phyloP scores from a whole-genome alignment of 2,113 vertebrate genomes.

The Sinocyclocheilus anophthalmus region DNA sequence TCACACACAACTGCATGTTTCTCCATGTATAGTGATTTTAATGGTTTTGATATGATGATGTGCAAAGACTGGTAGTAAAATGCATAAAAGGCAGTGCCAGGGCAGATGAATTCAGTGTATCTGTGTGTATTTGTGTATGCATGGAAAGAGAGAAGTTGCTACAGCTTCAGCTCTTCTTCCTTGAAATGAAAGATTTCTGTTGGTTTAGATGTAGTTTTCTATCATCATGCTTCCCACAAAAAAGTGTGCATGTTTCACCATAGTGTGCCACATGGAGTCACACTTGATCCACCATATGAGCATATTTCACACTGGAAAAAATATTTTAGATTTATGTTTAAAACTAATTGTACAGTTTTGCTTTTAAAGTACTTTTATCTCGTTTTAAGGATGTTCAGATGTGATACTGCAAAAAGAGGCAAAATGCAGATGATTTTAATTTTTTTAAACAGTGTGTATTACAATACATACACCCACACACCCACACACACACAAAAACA shows the following conservation, averaged over 20 bases:
- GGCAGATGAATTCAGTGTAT: not conserved
- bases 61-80: not conserved
- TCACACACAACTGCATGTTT: not conserved
- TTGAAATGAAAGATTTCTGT: not conserved
- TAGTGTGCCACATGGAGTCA: slow-evolving; percentile 21
- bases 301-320: not conserved
- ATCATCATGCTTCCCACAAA: not conserved
- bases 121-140: not conserved
- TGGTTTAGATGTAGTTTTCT: not conserved
- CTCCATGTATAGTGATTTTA: not conserved
- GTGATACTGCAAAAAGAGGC: not conserved
- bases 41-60: not conserved
- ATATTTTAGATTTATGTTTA: not conserved
- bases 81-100: not conserved
- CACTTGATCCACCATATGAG: not conserved
- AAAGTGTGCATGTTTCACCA: not conserved
- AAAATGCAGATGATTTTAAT: not conserved
- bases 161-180: not conserved
- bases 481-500: no score
- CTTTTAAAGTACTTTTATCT: not conserved
- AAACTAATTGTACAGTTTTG: not conserved
- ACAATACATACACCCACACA: not conserved
- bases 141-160: not conserved
- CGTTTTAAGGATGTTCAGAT: not conserved
- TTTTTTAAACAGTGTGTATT: not conserved